A percentile compares a stretch with the other conserved stretches of the same genome.
These are phyloP conservation scores for Vanacampus margaritifer DNA, from an alignment of 2,113 vertebrate species.

Conservation along the genomic window DNA sequence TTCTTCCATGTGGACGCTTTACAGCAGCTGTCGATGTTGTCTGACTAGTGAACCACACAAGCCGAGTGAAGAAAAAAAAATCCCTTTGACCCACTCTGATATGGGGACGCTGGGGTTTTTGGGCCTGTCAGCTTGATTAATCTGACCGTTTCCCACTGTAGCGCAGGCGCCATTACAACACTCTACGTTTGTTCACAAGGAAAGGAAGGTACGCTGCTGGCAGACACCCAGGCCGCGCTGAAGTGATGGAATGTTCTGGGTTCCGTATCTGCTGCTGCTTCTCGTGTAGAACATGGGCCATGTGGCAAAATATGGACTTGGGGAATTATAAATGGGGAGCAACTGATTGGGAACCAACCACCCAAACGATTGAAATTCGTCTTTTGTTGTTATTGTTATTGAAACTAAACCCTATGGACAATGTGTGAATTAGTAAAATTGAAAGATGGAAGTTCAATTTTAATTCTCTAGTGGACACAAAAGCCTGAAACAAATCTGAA, in stretches of 20 bases:
- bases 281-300: constrained; percentile 11
- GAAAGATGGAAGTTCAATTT: too few species aligned
- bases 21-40: background rate
- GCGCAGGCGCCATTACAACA: constrained; percentile 29
- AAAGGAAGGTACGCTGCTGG: constrained; percentile 46
- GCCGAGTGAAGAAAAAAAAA: background rate
- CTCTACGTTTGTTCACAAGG: constrained; percentile 30
- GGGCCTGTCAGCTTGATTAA: constrained; percentile 33
- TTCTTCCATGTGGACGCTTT: constrained; percentile 1
- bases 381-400: background rate
- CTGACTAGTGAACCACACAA: background rate
- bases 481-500: too few species aligned
- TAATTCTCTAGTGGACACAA: too few species aligned
- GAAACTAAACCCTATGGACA: background rate
- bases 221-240: constrained; percentile 18
- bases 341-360: background rate
- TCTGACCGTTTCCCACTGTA: constrained; percentile 17
- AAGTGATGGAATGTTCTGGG: constrained; percentile 45
- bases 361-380: background rate
- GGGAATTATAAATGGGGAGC: background rate
- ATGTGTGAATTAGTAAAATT: too few species aligned
- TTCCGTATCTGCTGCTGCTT: constrained; percentile 37
- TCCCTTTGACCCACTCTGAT: constrained; percentile 5
- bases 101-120: background rate
- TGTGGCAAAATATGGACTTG: constrained; percentile 2